Evolutionary conservation across 2,113 vertebrate genomes (phyloP).

Genomic region (Sebastes fasciatus): DNA sequence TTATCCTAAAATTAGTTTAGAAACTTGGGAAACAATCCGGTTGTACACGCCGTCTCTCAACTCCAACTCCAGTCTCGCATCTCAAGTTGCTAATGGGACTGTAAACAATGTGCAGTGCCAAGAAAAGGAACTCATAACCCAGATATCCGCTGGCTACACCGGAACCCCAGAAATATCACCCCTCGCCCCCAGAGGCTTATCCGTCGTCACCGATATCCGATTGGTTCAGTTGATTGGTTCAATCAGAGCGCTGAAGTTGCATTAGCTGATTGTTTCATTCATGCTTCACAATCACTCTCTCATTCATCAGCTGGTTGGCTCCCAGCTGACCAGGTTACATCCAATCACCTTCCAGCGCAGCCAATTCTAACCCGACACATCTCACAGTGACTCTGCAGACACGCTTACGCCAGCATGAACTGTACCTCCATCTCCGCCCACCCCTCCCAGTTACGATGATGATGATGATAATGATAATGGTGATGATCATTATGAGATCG

Average conservation of each 20-base stretch:
- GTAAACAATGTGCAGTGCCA: too few species aligned
- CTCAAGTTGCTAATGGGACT: too few species aligned
- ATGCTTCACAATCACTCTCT: neutral
- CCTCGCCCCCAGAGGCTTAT: too few species aligned
- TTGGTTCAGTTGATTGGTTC: neutral
- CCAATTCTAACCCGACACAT: conserved; percentile 7
- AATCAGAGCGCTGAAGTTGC: neutral
- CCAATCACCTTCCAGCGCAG: conserved; percentile 1
- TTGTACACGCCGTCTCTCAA: too few species aligned
- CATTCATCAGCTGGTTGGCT: conserved; percentile 20
- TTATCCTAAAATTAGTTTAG: too few species aligned
- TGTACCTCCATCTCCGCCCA: neutral
- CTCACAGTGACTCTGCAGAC: neutral
- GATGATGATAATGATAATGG: conserved; percentile 38
- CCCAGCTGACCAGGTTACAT: neutral
- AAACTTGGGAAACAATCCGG: too few species aligned
- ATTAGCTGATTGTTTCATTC: conserved; percentile 50
- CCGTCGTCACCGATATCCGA: too few species aligned
- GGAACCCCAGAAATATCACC: too few species aligned
- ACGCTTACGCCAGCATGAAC: neutral
- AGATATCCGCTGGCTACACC: too few species aligned
- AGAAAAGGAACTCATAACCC: too few species aligned
- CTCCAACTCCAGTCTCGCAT: too few species aligned
- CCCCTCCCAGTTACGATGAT: conserved; percentile 9
- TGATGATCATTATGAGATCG: conserved; percentile 38